Evolutionary conservation across 1,140 invertebrate genomes (phyloP), one percentile per base, ranked within the genome.

Genomic region (Drosophila erecta): DNA sequence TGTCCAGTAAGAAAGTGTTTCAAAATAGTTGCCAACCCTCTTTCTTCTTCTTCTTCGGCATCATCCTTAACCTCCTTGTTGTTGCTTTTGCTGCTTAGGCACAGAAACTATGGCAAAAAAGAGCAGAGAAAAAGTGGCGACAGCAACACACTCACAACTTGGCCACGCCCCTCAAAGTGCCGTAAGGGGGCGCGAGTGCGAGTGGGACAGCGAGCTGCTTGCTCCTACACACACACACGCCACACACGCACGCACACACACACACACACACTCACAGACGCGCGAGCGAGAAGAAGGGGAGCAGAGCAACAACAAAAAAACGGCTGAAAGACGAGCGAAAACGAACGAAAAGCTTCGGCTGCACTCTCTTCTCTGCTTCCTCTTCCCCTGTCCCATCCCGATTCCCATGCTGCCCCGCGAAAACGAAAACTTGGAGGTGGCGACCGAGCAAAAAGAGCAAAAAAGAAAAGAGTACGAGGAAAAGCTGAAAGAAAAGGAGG

Each of bases 1-100:
- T 76, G 81, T 77, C 81, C 81, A 79, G 81, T 85, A 84, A 84
- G 81, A 84, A 83, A 84, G 78, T 84, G 81, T 79, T 84, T 76
- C 76, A 40, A 80, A 79, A 77, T 77, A 85, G 81, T 85, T 76
- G 62, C 76, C 80, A 83, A 83, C 79, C 79, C 79, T 53, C 71
- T 75, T 51, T 50, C 58, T 33, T 58, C 77, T 33, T 81, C 83
- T 89, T 79, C 56, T 84, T 66, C 66, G 14, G 74, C 41, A 20
- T 15, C 41, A 22, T 44, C 41, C 41, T 74, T 47, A 47, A 15
- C 46, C 46, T 47, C 75, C 73, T 78, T 81, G 74, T 77, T 81
- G 51, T 60, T 74, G 61, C 47, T 60, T 67, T 57, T 73, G 59
- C 46, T 76, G 71, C 79, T 89, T 87, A 71, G 76, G 70, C 84